Evolutionary conservation across 2,113 vertebrate species (phyloP).

Genomic region (Nesoenas mayeri): DNA sequence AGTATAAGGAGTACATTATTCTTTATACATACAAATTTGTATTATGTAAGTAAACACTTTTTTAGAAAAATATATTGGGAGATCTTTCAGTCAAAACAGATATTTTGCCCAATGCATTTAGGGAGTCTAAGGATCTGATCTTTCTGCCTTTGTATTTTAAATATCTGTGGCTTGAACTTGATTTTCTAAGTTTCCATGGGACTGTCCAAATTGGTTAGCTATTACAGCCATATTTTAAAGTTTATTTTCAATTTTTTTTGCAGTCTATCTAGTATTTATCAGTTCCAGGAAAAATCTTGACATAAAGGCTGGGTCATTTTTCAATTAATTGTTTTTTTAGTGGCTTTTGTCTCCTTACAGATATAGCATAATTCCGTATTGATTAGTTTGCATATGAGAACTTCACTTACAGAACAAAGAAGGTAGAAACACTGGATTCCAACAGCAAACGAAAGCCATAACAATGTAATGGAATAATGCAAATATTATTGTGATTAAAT

Average conservation of each 20-base stretch:
- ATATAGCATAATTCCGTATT: not conserved
- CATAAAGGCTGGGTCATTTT: conserved; percentile 1
- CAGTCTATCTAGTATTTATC: conserved; percentile 22
- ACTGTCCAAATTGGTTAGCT: conserved; percentile 9
- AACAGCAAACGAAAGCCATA: not conserved
- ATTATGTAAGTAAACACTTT: not conserved
- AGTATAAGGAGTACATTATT: not conserved
- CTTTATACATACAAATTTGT: not conserved
- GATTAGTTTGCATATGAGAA: not conserved
- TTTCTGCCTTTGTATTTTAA: conserved; percentile 22
- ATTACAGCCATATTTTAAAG: not conserved
- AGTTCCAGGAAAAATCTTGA: conserved; percentile 44
- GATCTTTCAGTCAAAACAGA: conserved; percentile 22
- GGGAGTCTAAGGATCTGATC: conserved; percentile 5
- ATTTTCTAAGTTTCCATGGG: conserved; percentile 37
- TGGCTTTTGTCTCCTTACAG: not conserved
- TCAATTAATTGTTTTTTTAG: not conserved
- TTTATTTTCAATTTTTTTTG: conserved; percentile 37
- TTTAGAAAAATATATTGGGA: not conserved
- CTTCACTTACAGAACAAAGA: not conserved
- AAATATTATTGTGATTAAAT: not conserved
- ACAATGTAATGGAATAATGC: not conserved
- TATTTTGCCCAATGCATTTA: conserved; percentile 14
- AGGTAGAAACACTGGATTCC: not conserved
- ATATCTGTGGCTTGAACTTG: conserved; percentile 1